These are phyloP conservation scores for Myopa testacea DNA, from an alignment of 2,888 invertebrate species.

Conservation along the genomic window DNA sequence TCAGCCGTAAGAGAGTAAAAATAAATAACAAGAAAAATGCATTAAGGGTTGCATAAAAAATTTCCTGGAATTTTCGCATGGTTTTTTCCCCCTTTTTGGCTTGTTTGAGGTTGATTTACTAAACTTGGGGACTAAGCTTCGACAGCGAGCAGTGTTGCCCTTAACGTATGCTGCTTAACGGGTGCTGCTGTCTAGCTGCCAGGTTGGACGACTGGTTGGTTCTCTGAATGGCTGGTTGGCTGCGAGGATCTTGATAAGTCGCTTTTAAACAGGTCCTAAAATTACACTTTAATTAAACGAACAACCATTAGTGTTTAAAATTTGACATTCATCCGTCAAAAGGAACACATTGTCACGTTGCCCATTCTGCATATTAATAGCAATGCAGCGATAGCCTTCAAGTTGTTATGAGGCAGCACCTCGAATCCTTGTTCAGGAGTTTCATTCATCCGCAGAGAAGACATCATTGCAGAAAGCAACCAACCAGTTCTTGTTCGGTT, in stretches of 20 bases:
- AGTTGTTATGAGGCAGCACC: neutral
- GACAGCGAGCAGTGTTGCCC: neutral
- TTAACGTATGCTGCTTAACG: no score
- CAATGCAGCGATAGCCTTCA: neutral
- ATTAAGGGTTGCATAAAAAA: conserved; percentile 31
- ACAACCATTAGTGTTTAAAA: conserved; percentile 60
- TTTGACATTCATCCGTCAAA: conserved; percentile 57
- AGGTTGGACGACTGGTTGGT: neutral
- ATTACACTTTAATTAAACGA: conserved; percentile 66
- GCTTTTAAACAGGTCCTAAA: conserved; percentile 56
- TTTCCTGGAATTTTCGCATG: conserved; percentile 20
- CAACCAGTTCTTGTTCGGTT: neutral
- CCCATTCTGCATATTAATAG: conserved; percentile 45
- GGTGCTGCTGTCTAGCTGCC: neutral
- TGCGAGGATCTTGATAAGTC: conserved; percentile 46
- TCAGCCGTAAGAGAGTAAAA: neutral
- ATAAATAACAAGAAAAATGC: conserved; percentile 27
- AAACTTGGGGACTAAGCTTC: neutral
- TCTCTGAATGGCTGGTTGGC: neutral
- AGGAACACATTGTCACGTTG: conserved; percentile 50
- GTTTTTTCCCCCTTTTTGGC: neutral
- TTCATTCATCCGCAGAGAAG: no score
- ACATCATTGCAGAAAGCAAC: no score
- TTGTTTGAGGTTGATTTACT: conserved; percentile 16
- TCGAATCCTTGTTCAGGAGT: neutral